These are phyloP conservation scores for Microcebus murinus DNA, from an alignment of 2,113 vertebrate species.

Conservation along the genomic window DNA sequence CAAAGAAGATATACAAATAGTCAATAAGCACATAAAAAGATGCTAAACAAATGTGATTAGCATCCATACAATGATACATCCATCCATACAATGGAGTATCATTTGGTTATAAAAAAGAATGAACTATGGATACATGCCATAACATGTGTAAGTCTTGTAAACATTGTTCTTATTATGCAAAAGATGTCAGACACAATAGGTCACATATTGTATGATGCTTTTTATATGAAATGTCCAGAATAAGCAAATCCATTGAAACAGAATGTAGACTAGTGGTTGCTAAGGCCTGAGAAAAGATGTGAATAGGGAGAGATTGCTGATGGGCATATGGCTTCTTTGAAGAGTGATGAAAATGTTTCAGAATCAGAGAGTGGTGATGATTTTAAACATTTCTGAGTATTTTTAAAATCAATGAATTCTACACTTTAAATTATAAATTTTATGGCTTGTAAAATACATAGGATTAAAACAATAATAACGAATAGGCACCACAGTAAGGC, in stretches of 20 bases:
- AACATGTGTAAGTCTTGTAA: neutral
- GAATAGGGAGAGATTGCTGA: neutral
- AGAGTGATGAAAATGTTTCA: neutral
- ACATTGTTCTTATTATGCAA: neutral
- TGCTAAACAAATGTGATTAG: neutral
- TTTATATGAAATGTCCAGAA: neutral
- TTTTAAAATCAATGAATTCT: neutral
- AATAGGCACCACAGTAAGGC: neutral
- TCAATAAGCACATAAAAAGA: neutral
- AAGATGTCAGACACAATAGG: neutral
- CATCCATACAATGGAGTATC: neutral
- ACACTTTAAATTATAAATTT: neutral
- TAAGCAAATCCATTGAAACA: neutral
- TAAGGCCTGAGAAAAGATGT: neutral
- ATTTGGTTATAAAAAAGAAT: neutral
- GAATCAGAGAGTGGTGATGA: neutral
- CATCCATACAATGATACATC: too few relatives aligned
- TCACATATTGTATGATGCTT: neutral
- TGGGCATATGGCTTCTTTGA: neutral
- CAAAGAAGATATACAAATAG: neutral
- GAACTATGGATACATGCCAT: neutral
- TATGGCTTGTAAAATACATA: neutral
- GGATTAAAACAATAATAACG: neutral
- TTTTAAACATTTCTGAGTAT: constrained; percentile 24
- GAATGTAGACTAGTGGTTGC: neutral